These are phyloP conservation scores for Dermolepida albohirtum DNA, from an alignment of 2,888 invertebrate genomes.

Conservation along the genomic window DNA sequence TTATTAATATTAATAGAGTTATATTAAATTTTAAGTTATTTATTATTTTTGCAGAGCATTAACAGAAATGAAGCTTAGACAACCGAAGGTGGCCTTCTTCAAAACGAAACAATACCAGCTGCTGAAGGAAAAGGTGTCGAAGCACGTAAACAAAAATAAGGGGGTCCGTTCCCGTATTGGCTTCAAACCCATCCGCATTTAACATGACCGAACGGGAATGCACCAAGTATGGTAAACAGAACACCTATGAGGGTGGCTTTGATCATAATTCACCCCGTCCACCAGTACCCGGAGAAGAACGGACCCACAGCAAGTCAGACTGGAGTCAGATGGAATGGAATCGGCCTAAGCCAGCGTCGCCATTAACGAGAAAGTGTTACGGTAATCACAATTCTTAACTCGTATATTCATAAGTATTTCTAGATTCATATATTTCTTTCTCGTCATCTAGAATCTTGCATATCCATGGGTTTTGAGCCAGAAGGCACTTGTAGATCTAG, in stretches of 20 bases:
- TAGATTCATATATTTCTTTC: constrained; percentile 8
- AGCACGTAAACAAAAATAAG: constrained; percentile 22
- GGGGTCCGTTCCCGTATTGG: constrained; percentile 48
- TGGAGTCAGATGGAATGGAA: constrained; percentile 57
- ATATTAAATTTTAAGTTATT: neutral
- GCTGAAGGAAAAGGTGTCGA: constrained; percentile 26
- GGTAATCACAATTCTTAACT: constrained; percentile 48
- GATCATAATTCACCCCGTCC: constrained; percentile 82
- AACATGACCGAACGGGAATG: constrained; percentile 58
- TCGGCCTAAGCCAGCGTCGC: constrained; percentile 57
- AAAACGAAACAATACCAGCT: constrained; percentile 35
- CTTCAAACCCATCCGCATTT: constrained; percentile 50
- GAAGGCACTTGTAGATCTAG: constrained; percentile 61
- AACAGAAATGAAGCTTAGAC: constrained; percentile 58
- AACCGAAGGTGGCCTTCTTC: constrained; percentile 35
- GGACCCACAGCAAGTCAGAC: constrained; percentile 60
- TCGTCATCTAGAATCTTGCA: constrained; percentile 44
- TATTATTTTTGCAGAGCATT: constrained; percentile 54
- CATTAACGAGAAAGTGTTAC: constrained; percentile 52
- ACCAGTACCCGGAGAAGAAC: constrained; percentile 84
- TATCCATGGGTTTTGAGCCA: constrained; percentile 59
- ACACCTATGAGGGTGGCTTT: constrained; percentile 57
- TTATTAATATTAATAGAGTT: too few relatives aligned
- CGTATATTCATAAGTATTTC: too few relatives aligned
- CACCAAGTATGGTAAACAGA: constrained; percentile 45